A percentile compares a stretch with the other conserved stretches of the same genome.
Conservation (phyloP, 2,797 vertebrate genomes). For the Nannoperca australis region DNA sequence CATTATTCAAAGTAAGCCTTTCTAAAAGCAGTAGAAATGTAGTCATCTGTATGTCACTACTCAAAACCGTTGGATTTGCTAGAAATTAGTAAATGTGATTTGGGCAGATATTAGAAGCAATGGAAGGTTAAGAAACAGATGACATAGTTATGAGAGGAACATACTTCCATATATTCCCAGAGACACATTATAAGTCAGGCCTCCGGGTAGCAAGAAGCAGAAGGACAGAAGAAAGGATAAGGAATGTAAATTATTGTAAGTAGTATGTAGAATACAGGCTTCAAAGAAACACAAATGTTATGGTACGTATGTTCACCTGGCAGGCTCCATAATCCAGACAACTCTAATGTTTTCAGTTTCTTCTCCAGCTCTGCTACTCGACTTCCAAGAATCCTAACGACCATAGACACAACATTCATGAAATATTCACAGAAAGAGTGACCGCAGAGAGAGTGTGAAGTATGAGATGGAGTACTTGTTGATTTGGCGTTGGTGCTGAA, state of each 20-base stretch:
- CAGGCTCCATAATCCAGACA: conserved; percentile 97
- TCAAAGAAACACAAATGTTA: neutral
- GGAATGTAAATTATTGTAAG: conserved; percentile 29
- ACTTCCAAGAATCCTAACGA: conserved; percentile 93
- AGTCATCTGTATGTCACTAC: neutral
- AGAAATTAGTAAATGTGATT: conserved; percentile 1
- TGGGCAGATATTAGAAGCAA: neutral
- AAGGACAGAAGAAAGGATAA: conserved; percentile 63
- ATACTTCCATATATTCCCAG: conserved; percentile 94
- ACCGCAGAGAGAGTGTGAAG: neutral
- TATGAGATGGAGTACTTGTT: conserved; percentile 89
- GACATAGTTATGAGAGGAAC: conserved; percentile 70
- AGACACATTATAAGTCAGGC: conserved; percentile 97
- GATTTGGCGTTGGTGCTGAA: conserved; percentile 98
- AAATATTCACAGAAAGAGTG: neutral
- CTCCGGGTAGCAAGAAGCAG: conserved; percentile 89
- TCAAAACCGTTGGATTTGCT: conserved; percentile 1
- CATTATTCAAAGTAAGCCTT: conserved; percentile 9
- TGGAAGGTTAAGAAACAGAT: neutral
- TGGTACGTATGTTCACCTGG: conserved; percentile 86
- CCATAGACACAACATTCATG: neutral
- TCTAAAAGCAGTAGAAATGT: neutral
- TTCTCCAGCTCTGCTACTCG: conserved; percentile 96
- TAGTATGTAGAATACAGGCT: neutral
- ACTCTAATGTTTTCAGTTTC: conserved; percentile 96